Evolutionary conservation across 2,113 vertebrate genomes (phyloP).

Genomic region (Ceyx cyanopectus): DNA sequence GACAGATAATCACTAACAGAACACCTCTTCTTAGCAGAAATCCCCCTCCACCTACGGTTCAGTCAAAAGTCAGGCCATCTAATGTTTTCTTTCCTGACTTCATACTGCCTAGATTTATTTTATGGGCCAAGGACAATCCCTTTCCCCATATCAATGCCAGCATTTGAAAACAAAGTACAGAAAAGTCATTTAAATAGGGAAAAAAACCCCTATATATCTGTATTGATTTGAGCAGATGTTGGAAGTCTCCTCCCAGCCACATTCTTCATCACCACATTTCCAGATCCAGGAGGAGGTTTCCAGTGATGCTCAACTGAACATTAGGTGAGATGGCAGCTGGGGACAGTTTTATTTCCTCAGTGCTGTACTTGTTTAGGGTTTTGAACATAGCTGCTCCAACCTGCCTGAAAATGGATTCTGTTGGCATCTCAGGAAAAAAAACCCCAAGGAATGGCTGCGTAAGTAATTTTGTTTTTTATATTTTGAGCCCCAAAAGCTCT

Average conservation of each 20-base stretch:
- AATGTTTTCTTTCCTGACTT: background rate
- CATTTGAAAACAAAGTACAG: background rate
- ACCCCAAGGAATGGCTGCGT: conserved; percentile 72
- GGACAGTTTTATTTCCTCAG: conserved; percentile 37
- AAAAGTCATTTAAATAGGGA: background rate
- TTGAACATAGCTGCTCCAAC: conserved; percentile 22
- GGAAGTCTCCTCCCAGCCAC: background rate
- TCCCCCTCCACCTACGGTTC: background rate
- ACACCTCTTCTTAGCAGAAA: background rate
- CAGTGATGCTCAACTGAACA: background rate
- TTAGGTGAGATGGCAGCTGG: background rate
- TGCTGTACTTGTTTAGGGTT: conserved; percentile 23
- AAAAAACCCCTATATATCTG: background rate
- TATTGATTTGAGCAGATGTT: background rate
- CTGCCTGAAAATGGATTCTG: conserved; percentile 62
- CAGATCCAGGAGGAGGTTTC: conserved; percentile 8
- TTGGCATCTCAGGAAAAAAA: conserved; percentile 66
- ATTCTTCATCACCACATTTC: background rate
- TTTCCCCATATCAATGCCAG: background rate
- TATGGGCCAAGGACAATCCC: background rate
- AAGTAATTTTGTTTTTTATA: conserved; percentile 80
- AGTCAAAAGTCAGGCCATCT: background rate
- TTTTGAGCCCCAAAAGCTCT: conserved; percentile 79
- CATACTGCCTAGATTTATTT: background rate
- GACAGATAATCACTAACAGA: background rate